Percentiles rank a stretch among this genome's conserved stretches.
Evolutionary conservation across 2,888 invertebrate genomes (phyloP).

Genomic region (Aphidius colemani): DNA sequence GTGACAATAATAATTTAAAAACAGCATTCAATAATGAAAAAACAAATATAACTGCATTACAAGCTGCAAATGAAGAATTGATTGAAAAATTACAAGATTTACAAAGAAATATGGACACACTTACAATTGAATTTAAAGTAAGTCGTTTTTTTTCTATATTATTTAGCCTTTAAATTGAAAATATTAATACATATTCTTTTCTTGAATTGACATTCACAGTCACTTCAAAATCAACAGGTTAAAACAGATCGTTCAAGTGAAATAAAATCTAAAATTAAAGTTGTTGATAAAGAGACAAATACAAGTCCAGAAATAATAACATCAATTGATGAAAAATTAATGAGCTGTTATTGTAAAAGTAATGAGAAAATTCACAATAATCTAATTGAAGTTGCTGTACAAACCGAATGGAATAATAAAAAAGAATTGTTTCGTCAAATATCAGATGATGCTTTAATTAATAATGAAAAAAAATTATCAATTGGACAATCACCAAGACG

Average conservation of each 20-base stretch:
- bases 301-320: slow-evolving; percentile 15
- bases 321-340: slow-evolving; percentile 1
- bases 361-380: too few relatives aligned
- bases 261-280: slow-evolving; percentile 12
- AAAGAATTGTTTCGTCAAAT: too few relatives aligned
- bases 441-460: too few relatives aligned
- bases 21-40: slow-evolving; percentile 47
- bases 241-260: slow-evolving; percentile 20
- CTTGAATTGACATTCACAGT: slow-evolving; percentile 29
- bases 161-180: not conserved
- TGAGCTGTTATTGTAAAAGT: not conserved
- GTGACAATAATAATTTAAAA: slow-evolving; percentile 45
- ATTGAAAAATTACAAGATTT: slow-evolving; percentile 49
- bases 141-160: slow-evolving; percentile 7
- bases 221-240: slow-evolving; percentile 33
- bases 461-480: too few relatives aligned
- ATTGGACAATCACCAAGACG: too few relatives aligned
- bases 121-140: slow-evolving; percentile 52
- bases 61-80: slow-evolving; percentile 48
- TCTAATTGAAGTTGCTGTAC: not conserved
- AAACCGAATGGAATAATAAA: not conserved
- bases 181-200: slow-evolving; percentile 1
- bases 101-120: slow-evolving; percentile 49
- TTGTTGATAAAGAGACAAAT: slow-evolving; percentile 26
- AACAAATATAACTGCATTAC: slow-evolving; percentile 45